A percentile compares a stretch with the other conserved stretches of the same genome.
These are phyloP conservation scores for Channa argus DNA, from an alignment of 2,113 vertebrate genomes.

Conservation along the genomic window DNA sequence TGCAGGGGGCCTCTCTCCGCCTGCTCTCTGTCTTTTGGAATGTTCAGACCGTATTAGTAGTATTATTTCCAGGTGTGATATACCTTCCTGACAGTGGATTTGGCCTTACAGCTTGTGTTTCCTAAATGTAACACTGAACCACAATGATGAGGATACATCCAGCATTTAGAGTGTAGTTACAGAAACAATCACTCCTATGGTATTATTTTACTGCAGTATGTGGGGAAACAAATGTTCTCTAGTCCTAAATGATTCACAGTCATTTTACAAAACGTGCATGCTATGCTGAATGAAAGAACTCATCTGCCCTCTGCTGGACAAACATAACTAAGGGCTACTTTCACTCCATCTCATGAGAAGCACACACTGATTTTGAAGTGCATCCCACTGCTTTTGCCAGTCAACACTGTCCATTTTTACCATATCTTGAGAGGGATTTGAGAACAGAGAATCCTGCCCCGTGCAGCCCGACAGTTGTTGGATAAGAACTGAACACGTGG, in stretches of 20 bases:
- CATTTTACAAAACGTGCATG: not conserved
- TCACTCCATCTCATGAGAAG: too few relatives aligned
- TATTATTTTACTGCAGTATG: slow-evolving; percentile 11
- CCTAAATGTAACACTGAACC: slow-evolving; percentile 3
- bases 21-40: not conserved
- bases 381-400: not conserved
- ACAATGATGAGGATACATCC: not conserved
- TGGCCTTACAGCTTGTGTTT: slow-evolving; percentile 22
- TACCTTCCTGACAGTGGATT: slow-evolving; percentile 29
- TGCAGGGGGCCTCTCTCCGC: slow-evolving; percentile 8
- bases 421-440: too few relatives aligned
- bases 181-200: slow-evolving; percentile 2
- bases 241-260: not conserved
- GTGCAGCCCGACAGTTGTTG: too few relatives aligned
- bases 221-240: slow-evolving; percentile 9
- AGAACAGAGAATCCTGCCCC: too few relatives aligned
- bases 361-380: not conserved
- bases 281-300: not conserved
- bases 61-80: slow-evolving; percentile 31
- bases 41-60: slow-evolving; percentile 8
- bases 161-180: slow-evolving; percentile 20
- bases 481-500: too few relatives aligned
- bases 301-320: slow-evolving; percentile 31
- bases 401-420: too few relatives aligned
- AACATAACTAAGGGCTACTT: not conserved